phyloP scores from a whole-genome alignment of 1,140 invertebrate species.

The Papilio machaon region DNA sequence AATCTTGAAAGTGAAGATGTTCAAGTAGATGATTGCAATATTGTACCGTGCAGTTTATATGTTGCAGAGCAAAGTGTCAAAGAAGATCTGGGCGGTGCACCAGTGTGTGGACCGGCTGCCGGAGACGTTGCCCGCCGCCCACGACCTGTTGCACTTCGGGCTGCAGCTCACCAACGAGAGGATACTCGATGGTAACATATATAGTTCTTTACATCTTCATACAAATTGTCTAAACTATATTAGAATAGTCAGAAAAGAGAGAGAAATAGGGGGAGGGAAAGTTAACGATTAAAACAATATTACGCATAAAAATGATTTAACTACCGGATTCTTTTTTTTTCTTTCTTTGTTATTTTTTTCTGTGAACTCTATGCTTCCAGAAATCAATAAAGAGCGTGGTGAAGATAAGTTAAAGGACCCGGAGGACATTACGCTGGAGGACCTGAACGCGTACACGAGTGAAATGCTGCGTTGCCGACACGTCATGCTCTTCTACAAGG shows the following conservation, averaged over 20 bases:
- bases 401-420: constrained; percentile 53
- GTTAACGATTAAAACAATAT: not conserved
- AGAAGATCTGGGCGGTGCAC: constrained; percentile 91
- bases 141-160: constrained; percentile 89
- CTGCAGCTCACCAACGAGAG: constrained; percentile 86
- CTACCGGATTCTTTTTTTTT: no score
- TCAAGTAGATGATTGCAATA: constrained; percentile 5
- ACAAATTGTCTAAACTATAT: not conserved
- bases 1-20: no score
- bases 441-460: constrained; percentile 75
- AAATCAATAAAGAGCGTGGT: constrained; percentile 67
- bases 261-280: not conserved
- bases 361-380: constrained; percentile 48
- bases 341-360: not conserved
- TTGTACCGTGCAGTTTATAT: not conserved
- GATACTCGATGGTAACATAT: constrained; percentile 80
- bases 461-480: constrained; percentile 77
- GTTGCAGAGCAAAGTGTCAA: constrained; percentile 87
- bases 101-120: constrained; percentile 91
- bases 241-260: not conserved
- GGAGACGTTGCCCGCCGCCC: constrained; percentile 87
- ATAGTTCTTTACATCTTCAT: constrained; percentile 35
- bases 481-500: constrained; percentile 80
- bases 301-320: no score
- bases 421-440: constrained; percentile 62